Percentiles rank a stretch among this genome's conserved stretches.
Evolutionary conservation across 2,113 vertebrate genomes (phyloP).

Genomic region (Machaerirhynchus nigripectus): DNA sequence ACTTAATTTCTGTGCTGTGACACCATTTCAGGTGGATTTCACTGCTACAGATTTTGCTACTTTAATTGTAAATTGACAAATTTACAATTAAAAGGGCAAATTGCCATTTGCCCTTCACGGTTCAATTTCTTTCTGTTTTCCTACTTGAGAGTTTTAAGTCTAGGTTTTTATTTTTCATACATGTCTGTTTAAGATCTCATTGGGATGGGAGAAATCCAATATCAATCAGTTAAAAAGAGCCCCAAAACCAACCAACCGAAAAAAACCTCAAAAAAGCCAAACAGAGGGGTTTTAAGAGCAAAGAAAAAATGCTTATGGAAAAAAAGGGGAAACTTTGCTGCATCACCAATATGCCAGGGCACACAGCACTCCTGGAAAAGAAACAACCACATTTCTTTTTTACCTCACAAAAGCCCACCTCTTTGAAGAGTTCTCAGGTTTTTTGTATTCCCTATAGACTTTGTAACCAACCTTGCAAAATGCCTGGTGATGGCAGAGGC

Average conservation of each 20-base stretch:
- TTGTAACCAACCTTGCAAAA: not conserved
- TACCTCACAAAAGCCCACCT: not conserved
- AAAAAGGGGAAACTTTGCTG: not conserved
- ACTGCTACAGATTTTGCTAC: not conserved
- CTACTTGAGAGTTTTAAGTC: not conserved
- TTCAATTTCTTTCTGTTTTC: not conserved
- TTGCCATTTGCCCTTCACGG: not conserved
- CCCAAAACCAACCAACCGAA: not conserved
- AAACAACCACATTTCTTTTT: not conserved
- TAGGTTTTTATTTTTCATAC: not conserved
- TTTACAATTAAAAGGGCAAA: not conserved
- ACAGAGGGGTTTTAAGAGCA: not conserved
- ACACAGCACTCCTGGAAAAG: not conserved
- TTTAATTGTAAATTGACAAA: not conserved
- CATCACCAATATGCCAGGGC: not conserved
- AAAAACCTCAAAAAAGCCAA: not conserved
- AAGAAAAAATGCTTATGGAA: not conserved
- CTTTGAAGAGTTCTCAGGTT: not conserved
- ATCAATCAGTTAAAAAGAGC: not conserved
- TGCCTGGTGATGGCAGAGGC: not conserved
- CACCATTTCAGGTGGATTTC: not conserved
- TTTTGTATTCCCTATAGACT: not conserved
- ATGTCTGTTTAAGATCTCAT: not conserved
- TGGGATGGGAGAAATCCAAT: not conserved
- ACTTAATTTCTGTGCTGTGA: not conserved